Evolutionary conservation across 2,113 vertebrate genomes (phyloP).

Genomic region (Scytalopus superciliaris): DNA sequence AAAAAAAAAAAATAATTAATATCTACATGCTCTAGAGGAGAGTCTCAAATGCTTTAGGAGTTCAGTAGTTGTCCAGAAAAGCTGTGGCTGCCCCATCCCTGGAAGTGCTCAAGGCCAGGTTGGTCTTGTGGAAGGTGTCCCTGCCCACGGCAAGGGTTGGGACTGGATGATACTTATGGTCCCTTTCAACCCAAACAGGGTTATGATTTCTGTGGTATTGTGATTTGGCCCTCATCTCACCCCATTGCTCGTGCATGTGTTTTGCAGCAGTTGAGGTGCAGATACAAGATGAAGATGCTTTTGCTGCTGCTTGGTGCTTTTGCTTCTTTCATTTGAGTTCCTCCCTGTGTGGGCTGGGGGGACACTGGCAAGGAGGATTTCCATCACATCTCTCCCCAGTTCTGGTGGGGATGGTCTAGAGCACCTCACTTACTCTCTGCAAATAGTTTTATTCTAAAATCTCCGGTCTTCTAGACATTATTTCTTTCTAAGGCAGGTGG

Average conservation of each 20-base stretch:
- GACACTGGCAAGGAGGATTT: neutral
- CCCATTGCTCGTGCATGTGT: rapidly evolving
- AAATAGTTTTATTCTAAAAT: neutral
- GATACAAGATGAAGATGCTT: neutral
- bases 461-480: neutral
- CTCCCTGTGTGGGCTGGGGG: neutral
- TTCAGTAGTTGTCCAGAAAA: neutral
- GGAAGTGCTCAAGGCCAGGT: neutral
- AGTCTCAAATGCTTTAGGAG: neutral
- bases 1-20: neutral
- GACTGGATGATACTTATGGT: neutral
- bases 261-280: neutral
- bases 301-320: neutral
- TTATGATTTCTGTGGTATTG: neutral
- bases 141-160: neutral
- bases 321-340: neutral
- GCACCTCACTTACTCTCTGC: neutral
- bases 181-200: neutral
- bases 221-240: neutral
- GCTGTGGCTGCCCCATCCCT: neutral
- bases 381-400: neutral
- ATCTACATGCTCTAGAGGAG: neutral
- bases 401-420: neutral
- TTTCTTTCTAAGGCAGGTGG: neutral
- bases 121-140: neutral